Conservation (phyloP, 2,888 invertebrate species). For the Hirtodrosophila histrioides region DNA sequence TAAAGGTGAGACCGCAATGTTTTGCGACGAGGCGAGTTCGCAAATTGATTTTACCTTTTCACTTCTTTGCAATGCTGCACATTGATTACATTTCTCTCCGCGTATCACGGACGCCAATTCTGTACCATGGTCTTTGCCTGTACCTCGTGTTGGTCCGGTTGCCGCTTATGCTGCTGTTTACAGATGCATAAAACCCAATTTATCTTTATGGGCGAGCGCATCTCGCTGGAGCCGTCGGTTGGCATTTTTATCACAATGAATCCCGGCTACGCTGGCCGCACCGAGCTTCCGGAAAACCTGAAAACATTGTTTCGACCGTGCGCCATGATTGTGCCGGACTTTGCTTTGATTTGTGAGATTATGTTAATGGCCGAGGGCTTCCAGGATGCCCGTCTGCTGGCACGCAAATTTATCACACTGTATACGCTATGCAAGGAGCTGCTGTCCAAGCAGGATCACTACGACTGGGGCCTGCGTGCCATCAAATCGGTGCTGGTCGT, state of each 20-base stretch:
- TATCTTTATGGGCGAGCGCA: slow-evolving; percentile 93
- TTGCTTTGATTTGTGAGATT: slow-evolving; percentile 98
- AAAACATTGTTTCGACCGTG: slow-evolving; percentile 89
- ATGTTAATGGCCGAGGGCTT: slow-evolving; percentile 99
- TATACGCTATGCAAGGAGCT: slow-evolving; percentile 96
- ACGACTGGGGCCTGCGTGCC: slow-evolving; percentile 98
- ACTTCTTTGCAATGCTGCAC: slow-evolving; percentile 61
- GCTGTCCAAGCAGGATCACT: slow-evolving; percentile 97
- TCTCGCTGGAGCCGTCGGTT: slow-evolving; percentile 90
- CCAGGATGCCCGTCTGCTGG: slow-evolving; percentile 94
- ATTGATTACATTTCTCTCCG: slow-evolving; percentile 71
- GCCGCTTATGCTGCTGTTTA: slow-evolving; percentile 46
- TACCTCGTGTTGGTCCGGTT: slow-evolving; percentile 19
- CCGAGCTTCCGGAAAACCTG: slow-evolving; percentile 93
- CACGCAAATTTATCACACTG: slow-evolving; percentile 97
- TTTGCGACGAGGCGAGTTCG: slow-evolving; percentile 41
- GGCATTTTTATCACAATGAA: slow-evolving; percentile 99
- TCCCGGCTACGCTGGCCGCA: slow-evolving; percentile 97
- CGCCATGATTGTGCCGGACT: slow-evolving; percentile 99
- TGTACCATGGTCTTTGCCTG: slow-evolving; percentile 23
- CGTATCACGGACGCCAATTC: slow-evolving; percentile 18
- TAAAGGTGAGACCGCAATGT: slow-evolving; percentile 86
- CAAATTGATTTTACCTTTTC: slow-evolving; percentile 74
- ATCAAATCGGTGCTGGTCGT: slow-evolving; percentile 98
- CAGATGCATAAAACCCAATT: slow-evolving; percentile 90